phyloP scores from a whole-genome alignment of 2,113 vertebrate species.

The Phycodurus eques region DNA sequence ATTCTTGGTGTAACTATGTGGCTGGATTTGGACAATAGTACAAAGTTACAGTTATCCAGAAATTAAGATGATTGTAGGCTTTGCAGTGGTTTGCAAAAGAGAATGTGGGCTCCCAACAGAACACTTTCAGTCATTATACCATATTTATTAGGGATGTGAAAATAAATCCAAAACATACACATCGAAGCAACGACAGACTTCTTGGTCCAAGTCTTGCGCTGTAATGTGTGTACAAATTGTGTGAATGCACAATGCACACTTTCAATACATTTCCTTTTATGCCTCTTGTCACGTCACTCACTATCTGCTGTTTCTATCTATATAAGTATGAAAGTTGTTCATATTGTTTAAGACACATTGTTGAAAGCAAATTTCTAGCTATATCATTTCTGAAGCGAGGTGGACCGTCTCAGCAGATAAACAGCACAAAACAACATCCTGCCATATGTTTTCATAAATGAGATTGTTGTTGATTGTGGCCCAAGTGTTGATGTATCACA shows the following conservation, averaged over 20 bases:
- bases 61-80: conserved; percentile 10
- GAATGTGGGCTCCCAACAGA: conserved; percentile 5
- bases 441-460: conserved; percentile 39
- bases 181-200: neutral
- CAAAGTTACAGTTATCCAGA: conserved; percentile 5
- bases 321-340: neutral
- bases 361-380: conserved; percentile 22
- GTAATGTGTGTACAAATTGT: neutral
- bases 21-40: conserved; percentile 20
- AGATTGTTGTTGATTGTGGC: conserved; percentile 43
- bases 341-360: neutral
- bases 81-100: conserved; percentile 5
- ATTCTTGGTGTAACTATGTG: conserved; percentile 8
- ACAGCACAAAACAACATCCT: conserved; percentile 50
- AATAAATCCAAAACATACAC: neutral
- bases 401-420: conserved; percentile 42
- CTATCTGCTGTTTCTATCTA: neutral
- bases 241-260: neutral
- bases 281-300: neutral
- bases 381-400: conserved; percentile 30
- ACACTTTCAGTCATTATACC: neutral
- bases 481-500: conserved; percentile 54
- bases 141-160: neutral
- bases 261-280: neutral
- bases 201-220: too few species aligned